Base-by-base conservation (phyloP, 2,888 invertebrate species). In the Blomia tropicalis region DNA sequence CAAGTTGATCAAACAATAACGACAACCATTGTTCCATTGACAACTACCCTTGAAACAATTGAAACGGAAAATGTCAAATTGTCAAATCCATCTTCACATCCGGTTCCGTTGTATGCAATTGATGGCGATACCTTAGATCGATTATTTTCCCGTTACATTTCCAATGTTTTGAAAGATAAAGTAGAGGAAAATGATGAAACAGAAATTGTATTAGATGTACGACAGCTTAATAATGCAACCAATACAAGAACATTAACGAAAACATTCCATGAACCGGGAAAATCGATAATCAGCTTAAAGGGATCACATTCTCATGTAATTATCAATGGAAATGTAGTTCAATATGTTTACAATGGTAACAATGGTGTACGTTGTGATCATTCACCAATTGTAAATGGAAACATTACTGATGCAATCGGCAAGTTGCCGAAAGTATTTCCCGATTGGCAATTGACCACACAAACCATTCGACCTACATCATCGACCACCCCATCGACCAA, bases 81-180 rank as follows among this genome's bases (percentile, higher is more conserved):
- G n/a, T n/a, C n/a, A n/a, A n/a, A n/a, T n/a, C n/a, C 51, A 47
- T 7, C 51, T 11, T n/a, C 22, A 47, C 7, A 25, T 47, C 51
- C 7, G 51, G 7, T 47, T 19, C 7, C 51, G 14, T n/a, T 47
- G 51, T 47, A 47, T 27, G 51, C 51, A 22, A 47, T 47, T 19
- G 51, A 47, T 27, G 51, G 51, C 7, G 51, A 47, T n/a, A 47
- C 51, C n/a, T 47, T 47, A n/a, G 51, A 47, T n/a, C 51, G 51
- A 14, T 27, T 47, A 14, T 47, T 47, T 47, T 7, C 51, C 14
- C 51, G n/a, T 7, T 47, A 47, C 51, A 47, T 47, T 7, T 47
- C 51, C 11, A 47, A 22, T 47, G 51, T 47, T 11, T n/a, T 47
- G 7, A 47, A 27, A 27, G 7, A 47, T 14, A 22, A 47, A 7